A percentile compares a stretch with the other conserved stretches of the same genome.
These are phyloP conservation scores for Coranthus polyacanthus DNA, from an alignment of 2,797 vertebrate genomes.

Conservation along the genomic window DNA sequence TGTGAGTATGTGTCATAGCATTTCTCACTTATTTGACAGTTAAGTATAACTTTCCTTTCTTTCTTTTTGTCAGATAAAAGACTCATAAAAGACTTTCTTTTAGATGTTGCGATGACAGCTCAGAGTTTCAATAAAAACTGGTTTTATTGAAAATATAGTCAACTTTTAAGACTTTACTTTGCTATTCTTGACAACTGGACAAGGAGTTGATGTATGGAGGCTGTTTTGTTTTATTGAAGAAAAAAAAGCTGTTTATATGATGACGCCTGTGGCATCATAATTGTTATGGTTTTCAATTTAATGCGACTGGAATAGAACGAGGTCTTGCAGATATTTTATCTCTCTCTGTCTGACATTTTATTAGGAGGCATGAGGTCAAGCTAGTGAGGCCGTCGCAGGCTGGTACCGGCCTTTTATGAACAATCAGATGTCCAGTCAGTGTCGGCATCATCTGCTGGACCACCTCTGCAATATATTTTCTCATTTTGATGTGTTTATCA, in stretches of 20 bases:
- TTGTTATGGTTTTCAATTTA: conserved; percentile 17
- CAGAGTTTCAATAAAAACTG: conserved; percentile 2
- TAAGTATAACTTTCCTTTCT: no score
- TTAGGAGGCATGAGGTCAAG: conserved; percentile 10
- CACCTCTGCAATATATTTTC: not conserved
- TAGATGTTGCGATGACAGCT: not conserved
- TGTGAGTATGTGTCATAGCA: no score
- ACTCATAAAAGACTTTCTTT: not conserved
- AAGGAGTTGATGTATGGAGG: not conserved
- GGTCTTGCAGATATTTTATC: not conserved
- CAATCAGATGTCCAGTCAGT: not conserved
- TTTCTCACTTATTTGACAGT: no score
- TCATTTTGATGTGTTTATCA: conserved; percentile 8
- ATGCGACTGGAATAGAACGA: conserved; percentile 5
- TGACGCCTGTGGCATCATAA: not conserved
- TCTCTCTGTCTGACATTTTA: conserved; percentile 5
- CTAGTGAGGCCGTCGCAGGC: not conserved
- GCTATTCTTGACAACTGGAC: not conserved
- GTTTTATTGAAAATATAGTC: conserved; percentile 1
- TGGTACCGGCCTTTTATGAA: conserved; percentile 10
- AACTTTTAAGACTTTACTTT: not conserved
- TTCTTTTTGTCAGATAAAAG: conserved; percentile 1
- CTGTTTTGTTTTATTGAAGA: no score
- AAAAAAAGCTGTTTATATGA: conserved; percentile 2
- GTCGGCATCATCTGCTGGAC: not conserved